Conservation (phyloP, 2,113 vertebrate genomes). For the Cyprinodon brontotheroides region DNA sequence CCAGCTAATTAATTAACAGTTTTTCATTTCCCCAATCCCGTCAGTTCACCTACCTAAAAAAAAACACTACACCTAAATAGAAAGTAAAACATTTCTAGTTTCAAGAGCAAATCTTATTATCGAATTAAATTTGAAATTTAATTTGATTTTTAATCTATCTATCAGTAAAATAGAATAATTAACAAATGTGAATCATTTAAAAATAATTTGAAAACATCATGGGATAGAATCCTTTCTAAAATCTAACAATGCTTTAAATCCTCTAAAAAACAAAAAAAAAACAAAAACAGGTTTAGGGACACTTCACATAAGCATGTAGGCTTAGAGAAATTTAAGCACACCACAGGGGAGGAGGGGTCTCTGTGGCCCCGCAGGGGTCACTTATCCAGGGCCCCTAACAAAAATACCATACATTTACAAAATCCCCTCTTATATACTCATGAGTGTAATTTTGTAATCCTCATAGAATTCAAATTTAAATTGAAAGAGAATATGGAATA, state of each 20-base stretch:
- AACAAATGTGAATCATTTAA: not conserved
- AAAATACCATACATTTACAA: conserved; percentile 25
- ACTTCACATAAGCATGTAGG: conserved; percentile 47
- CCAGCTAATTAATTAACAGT: not conserved
- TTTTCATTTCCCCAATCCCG: too few relatives aligned
- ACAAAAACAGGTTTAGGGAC: conserved; percentile 3
- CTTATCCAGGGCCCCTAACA: conserved; percentile 42
- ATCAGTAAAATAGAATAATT: not conserved
- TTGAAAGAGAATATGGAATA: not conserved
- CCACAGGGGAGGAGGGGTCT: conserved; percentile 37
- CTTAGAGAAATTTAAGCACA: conserved; percentile 62
- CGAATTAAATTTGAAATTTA: not conserved
- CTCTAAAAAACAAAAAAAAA: not conserved
- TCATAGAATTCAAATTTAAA: not conserved
- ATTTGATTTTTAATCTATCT: not conserved
- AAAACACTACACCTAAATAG: not conserved
- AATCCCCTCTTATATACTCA: conserved; percentile 15
- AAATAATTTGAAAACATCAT: not conserved
- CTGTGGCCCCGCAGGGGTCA: conserved; percentile 52
- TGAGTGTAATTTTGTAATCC: not conserved
- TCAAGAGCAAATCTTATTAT: not conserved
- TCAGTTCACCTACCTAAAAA: too few relatives aligned
- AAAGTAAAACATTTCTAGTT: not conserved
- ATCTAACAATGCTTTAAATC: conserved; percentile 4
- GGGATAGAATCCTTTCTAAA: not conserved